Base-by-base conservation (phyloP, 2,797 vertebrate genomes). In the Choloepus didactylus region DNA sequence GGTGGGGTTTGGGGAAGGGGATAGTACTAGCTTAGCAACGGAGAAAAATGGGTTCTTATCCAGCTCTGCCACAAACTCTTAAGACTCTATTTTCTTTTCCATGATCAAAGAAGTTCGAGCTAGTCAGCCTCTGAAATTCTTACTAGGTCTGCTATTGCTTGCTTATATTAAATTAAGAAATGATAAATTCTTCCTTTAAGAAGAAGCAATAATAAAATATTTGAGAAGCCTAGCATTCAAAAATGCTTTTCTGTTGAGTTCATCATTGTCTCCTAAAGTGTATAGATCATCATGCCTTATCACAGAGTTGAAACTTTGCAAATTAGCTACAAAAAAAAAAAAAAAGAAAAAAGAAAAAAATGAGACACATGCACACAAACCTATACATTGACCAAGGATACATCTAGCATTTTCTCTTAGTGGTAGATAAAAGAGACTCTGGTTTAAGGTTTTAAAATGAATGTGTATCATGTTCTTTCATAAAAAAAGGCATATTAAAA, bases 251-350 rank as follows among this genome's bases (percentile, higher is more conserved):
- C 29, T 86, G 11, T 12, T 76, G 41, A 54, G 29, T 85, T 95
- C 29, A 66, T 73, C 9, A 64, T 23, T 64, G 5, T 51, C 23
- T n/a, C 41, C 77, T 82, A 73, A 84, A 60, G 21, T 25, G 4
- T 60, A 1, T 59, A 64, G 31, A 75, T 88, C 62, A 80, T 76
- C 92, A 92, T 94, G 59, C 59, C 27, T 91, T 93, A 66, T 18
- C 41, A 85, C 1, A 59, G 51, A 92, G 83, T 60, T 79, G 46
- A 88, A 92, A 69, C 88, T 89, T 9, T 86, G 44, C 4, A 77
- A 62, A 73, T n/a, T 64, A 56, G 59, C 82, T 83, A 72, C 44
- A n/a, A 81, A 35, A 35, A 35, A 35, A 35, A 35, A 35, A 35
- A 35, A 35, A 35, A 35, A 35, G 35, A 35, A 35, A 35, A 35